Percentiles rank a stretch among this genome's conserved stretches.
Conservation (phyloP, 2,797 vertebrate species). For the Leucoraja ocellata region DNA sequence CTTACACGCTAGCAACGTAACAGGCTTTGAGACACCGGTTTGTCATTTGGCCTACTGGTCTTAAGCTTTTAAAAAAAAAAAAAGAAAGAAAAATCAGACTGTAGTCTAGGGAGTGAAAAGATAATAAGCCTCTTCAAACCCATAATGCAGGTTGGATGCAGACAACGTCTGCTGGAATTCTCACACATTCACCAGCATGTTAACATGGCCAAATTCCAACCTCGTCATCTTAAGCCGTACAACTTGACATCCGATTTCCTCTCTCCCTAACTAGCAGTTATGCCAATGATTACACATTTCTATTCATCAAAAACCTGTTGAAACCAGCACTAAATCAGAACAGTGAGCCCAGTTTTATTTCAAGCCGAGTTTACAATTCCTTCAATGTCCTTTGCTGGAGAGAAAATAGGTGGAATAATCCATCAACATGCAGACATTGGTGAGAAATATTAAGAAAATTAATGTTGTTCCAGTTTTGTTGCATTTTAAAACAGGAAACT, state of each 20-base stretch:
- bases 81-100: constrained; percentile 45
- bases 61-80: constrained; percentile 48
- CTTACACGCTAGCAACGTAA: background rate
- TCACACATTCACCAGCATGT: constrained; percentile 54
- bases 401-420: too few species aligned
- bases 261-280: constrained; percentile 29
- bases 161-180: constrained; percentile 54
- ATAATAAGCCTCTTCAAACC: constrained; percentile 62
- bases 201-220: constrained; percentile 54
- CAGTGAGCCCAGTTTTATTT: background rate
- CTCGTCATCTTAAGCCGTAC: constrained; percentile 43
- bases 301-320: constrained; percentile 35
- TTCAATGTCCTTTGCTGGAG: background rate
- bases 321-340: constrained; percentile 28
- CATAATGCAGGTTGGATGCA: constrained; percentile 61
- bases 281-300: constrained; percentile 35
- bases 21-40: constrained; percentile 43
- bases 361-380: constrained; percentile 5
- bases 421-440: background rate
- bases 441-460: background rate
- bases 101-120: constrained; percentile 55
- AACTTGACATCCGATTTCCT: constrained; percentile 36
- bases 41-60: constrained; percentile 61
- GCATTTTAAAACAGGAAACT: too few species aligned
- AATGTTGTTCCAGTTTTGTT: background rate